These are phyloP conservation scores for Gari tellinella DNA, from an alignment of 2,888 invertebrate species.

Conservation along the genomic window DNA sequence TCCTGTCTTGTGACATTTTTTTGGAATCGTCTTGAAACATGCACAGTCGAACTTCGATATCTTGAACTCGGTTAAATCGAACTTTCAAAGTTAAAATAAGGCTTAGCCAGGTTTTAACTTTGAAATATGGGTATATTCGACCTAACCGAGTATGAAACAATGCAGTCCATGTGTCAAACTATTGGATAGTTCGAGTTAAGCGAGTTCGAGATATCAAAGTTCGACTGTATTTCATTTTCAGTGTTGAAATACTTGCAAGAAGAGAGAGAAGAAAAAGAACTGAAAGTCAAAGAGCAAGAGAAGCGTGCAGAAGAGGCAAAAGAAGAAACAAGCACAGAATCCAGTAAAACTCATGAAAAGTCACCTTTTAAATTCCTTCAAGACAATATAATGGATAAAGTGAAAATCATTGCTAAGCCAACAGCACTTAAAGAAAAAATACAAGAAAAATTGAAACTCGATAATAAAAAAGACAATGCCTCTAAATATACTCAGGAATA, in stretches of 20 bases:
- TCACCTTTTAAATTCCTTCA: conserved; percentile 61
- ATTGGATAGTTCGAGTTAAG: too few species aligned
- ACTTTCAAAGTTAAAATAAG: too few species aligned
- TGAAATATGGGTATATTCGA: too few species aligned
- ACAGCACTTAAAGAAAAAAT: conserved; percentile 46
- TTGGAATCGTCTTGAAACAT: too few species aligned
- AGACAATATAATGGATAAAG: conserved; percentile 60
- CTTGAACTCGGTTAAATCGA: too few species aligned
- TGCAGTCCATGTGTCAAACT: too few species aligned
- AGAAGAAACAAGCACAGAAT: conserved; percentile 16
- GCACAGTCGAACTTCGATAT: too few species aligned
- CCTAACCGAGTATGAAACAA: too few species aligned
- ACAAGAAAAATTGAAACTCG: conserved; percentile 53
- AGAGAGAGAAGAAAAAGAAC: conserved; percentile 28
- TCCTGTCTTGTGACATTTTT: too few species aligned
- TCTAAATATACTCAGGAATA: conserved; percentile 30
- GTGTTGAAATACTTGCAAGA: conserved; percentile 45
- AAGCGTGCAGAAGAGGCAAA: conserved; percentile 12
- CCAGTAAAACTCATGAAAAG: conserved; percentile 10
- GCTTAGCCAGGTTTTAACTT: too few species aligned
- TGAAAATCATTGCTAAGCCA: conserved; percentile 56
- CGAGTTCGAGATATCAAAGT: too few species aligned
- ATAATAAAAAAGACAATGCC: conserved; percentile 28
- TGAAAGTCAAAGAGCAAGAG: conserved; percentile 6
- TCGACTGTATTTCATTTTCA: conserved; percentile 15